These are phyloP conservation scores for Aviceda subcristata DNA, from an alignment of 2,113 vertebrate genomes.

Conservation along the genomic window DNA sequence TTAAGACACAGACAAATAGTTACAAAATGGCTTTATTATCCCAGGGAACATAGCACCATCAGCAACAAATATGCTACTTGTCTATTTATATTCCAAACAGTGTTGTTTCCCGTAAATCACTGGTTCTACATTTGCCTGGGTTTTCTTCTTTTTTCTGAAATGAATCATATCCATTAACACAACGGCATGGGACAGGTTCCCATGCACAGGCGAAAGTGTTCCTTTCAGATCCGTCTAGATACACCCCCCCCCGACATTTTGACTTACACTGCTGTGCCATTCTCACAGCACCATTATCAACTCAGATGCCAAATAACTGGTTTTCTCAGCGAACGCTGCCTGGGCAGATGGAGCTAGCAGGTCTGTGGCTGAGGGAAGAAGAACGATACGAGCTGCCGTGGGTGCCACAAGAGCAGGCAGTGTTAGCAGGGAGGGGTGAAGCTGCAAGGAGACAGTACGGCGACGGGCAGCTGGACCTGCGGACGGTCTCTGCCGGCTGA, in stretches of 20 bases:
- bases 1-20: neutral
- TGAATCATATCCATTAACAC: neutral
- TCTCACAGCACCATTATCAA: neutral
- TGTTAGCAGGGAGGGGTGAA: neutral
- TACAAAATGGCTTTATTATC: conserved; percentile 5
- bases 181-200: neutral
- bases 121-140: neutral
- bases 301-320: neutral
- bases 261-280: neutral
- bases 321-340: neutral
- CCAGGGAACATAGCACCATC: neutral
- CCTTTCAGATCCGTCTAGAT: neutral
- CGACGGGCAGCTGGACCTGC: neutral
- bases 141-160: neutral
- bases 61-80: neutral
- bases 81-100: conserved; percentile 29
- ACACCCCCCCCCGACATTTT: neutral
- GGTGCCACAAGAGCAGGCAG: no score
- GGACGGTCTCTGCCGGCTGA: neutral
- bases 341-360: neutral
- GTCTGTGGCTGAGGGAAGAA: neutral
- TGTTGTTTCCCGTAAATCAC: neutral
- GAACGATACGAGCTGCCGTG: accelerated
- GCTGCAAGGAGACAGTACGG: neutral
- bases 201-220: neutral